Conservation (phyloP, 1,140 invertebrate genomes). For the Caenorhabditis briggsae region DNA sequence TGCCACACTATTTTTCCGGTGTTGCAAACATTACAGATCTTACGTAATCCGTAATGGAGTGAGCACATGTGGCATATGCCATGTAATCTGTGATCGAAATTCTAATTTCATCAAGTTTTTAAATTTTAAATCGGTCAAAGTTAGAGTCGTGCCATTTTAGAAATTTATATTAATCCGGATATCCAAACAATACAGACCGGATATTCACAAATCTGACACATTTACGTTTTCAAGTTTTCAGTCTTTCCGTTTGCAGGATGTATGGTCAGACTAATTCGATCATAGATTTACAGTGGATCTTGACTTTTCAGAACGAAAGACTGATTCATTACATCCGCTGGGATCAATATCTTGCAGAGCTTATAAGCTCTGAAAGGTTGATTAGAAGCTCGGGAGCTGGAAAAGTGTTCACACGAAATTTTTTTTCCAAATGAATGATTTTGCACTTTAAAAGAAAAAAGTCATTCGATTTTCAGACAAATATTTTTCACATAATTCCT, state of each 20-base stretch:
- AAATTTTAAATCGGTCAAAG: not conserved
- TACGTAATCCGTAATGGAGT: not conserved
- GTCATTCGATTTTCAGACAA: not conserved
- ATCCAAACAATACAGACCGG: not conserved
- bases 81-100: conserved; percentile 14
- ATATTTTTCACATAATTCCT: not conserved
- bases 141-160: not conserved
- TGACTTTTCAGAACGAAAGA: not conserved
- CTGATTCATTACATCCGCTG: not conserved
- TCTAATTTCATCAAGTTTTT: not conserved
- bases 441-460: not conserved
- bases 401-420: not conserved
- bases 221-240: not conserved
- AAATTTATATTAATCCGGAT: conserved; percentile 6
- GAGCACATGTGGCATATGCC: not conserved
- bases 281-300: not conserved
- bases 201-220: conserved; percentile 31
- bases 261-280: conserved; percentile 26
- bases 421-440: conserved; percentile 10
- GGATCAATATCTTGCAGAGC: not conserved
- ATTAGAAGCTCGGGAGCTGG: not conserved
- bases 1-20: not conserved
- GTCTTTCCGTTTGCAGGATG: not conserved
- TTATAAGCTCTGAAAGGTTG: not conserved
- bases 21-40: conserved; percentile 31